phyloP scores from a whole-genome alignment of 2,888 invertebrate species.

The Drosophila meridiana region DNA sequence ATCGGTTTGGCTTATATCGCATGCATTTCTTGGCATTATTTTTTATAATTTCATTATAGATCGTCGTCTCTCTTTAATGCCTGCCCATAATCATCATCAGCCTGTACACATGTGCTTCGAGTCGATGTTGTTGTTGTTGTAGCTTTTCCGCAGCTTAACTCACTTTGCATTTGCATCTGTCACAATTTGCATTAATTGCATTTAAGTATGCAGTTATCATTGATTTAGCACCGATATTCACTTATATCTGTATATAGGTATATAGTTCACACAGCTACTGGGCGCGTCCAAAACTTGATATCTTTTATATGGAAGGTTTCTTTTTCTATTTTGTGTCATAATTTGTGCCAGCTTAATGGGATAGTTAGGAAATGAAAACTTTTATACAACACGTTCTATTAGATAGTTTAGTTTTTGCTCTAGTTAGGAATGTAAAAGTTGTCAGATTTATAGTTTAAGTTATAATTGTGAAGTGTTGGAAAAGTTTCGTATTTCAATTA shows the following conservation, averaged over 20 bases:
- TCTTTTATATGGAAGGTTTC: constrained; percentile 6
- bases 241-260: constrained; percentile 45
- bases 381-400: not conserved
- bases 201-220: constrained; percentile 80
- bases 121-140: constrained; percentile 13
- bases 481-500: not conserved
- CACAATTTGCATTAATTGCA: constrained; percentile 79
- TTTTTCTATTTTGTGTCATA: constrained; percentile 25
- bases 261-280: constrained; percentile 57
- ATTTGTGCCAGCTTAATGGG: constrained; percentile 37
- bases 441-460: not conserved
- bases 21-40: constrained; percentile 45
- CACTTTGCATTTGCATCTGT: constrained; percentile 74
- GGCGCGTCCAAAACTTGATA: constrained; percentile 42
- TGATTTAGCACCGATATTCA: constrained; percentile 77
- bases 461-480: not conserved
- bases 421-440: constrained; percentile 17
- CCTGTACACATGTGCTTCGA: constrained; percentile 56
- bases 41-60: constrained; percentile 77
- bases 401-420: not conserved
- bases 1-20: constrained; percentile 35
- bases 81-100: constrained; percentile 67
- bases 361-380: constrained; percentile 15
- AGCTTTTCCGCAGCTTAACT: constrained; percentile 51
- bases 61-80: constrained; percentile 75